A percentile compares a stretch with the other conserved stretches of the same genome.
phyloP scores from a whole-genome alignment of 1,140 invertebrate genomes.

The Caerostris extrusa region DNA sequence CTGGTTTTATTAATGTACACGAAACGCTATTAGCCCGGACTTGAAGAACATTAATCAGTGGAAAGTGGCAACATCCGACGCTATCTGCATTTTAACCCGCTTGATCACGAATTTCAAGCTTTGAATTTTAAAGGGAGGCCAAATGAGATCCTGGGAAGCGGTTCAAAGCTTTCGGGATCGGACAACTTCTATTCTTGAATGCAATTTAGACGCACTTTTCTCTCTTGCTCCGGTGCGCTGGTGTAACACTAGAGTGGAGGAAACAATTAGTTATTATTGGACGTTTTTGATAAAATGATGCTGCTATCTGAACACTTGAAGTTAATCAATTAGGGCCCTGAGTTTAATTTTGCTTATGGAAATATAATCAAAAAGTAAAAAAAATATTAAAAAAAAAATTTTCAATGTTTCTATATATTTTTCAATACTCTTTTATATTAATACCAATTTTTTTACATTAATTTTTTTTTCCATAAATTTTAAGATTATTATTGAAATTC shows the following conservation, averaged over 20 bases:
- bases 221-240: neutral
- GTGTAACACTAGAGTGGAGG: neutral
- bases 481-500: too few relatives aligned
- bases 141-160: conserved; percentile 10
- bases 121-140: conserved; percentile 49
- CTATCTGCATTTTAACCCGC: conserved; percentile 52
- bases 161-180: conserved; percentile 1
- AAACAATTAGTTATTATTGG: too few relatives aligned
- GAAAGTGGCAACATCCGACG: conserved; percentile 57
- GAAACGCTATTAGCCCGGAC: conserved; percentile 37
- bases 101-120: conserved; percentile 42
- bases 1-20: conserved; percentile 26
- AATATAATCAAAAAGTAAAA: too few relatives aligned
- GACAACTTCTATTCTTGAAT: neutral
- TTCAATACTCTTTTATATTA: too few relatives aligned
- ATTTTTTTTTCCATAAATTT: too few relatives aligned
- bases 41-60: conserved; percentile 56
- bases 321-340: too few relatives aligned
- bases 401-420: too few relatives aligned
- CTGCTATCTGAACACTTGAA: too few relatives aligned
- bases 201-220: neutral
- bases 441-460: too few relatives aligned
- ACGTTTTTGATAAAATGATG: too few relatives aligned
- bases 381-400: too few relatives aligned
- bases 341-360: too few relatives aligned